phyloP scores from a whole-genome alignment of 2,113 vertebrate species.

The Azemiops feae region DNA sequence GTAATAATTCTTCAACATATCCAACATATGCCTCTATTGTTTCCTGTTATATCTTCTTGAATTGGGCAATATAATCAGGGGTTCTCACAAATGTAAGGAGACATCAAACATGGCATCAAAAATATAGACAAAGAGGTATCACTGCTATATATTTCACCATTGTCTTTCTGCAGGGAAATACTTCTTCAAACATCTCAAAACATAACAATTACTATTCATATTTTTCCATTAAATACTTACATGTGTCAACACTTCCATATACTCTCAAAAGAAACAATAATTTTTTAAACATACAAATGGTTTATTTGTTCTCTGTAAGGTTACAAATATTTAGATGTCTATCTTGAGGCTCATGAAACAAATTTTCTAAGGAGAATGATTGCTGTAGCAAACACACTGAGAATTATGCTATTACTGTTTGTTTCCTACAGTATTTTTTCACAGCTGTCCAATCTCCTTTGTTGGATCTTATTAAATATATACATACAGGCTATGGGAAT shows the following conservation, averaged over 20 bases:
- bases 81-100: neutral
- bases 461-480: neutral
- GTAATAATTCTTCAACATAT: neutral
- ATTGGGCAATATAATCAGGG: neutral
- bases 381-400: neutral
- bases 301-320: neutral
- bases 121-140: neutral
- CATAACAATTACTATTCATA: neutral
- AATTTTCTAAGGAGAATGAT: neutral
- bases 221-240: neutral
- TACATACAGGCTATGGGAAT: neutral
- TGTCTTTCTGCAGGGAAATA: neutral
- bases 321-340: neutral
- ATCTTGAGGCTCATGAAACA: neutral
- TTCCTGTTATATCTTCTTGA: neutral
- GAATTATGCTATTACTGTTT: neutral
- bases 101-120: neutral
- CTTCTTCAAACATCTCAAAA: neutral
- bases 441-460: neutral
- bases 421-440: neutral
- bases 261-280: neutral
- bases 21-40: neutral
- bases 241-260: neutral
- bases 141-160: neutral
- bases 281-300: neutral